A percentile compares a stretch with the other conserved stretches of the same genome.
Evolutionary conservation across 2,888 invertebrate species (phyloP).

Genomic region (Phyllotreta cruciferae): DNA sequence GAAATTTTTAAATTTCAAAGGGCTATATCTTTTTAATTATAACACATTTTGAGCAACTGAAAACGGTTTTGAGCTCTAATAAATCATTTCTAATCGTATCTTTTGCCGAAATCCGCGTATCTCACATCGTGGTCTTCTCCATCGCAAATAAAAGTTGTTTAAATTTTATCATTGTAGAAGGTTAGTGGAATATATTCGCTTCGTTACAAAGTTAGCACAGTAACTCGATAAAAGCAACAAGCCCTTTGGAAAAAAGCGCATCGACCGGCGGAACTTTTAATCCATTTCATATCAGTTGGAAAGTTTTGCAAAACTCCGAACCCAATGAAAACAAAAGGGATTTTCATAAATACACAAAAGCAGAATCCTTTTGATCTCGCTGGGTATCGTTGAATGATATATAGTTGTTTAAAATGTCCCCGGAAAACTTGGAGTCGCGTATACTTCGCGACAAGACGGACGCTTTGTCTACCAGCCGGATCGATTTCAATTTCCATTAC

Average conservation of each 20-base stretch:
- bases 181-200: too few species aligned
- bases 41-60: too few species aligned
- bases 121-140: too few species aligned
- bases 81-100: too few species aligned
- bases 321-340: constrained; percentile 19
- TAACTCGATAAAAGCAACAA: constrained; percentile 1
- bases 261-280: constrained; percentile 1
- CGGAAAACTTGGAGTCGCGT: constrained; percentile 4
- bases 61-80: too few species aligned
- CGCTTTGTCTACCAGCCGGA: too few species aligned
- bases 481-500: too few species aligned
- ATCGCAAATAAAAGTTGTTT: too few species aligned
- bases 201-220: neutral
- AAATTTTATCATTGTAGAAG: too few species aligned
- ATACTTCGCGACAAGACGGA: neutral
- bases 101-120: too few species aligned
- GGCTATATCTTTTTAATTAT: too few species aligned
- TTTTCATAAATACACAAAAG: constrained; percentile 20
- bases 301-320: constrained; percentile 5
- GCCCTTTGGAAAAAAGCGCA: constrained; percentile 1
- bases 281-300: constrained; percentile 10
- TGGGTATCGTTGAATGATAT: constrained; percentile 1
- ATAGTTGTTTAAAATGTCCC: constrained; percentile 10
- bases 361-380: constrained; percentile 14
- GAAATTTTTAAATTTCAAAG: too few species aligned